phyloP scores from a whole-genome alignment of 2,888 invertebrate genomes.

The Myopa tessellatipennis region DNA sequence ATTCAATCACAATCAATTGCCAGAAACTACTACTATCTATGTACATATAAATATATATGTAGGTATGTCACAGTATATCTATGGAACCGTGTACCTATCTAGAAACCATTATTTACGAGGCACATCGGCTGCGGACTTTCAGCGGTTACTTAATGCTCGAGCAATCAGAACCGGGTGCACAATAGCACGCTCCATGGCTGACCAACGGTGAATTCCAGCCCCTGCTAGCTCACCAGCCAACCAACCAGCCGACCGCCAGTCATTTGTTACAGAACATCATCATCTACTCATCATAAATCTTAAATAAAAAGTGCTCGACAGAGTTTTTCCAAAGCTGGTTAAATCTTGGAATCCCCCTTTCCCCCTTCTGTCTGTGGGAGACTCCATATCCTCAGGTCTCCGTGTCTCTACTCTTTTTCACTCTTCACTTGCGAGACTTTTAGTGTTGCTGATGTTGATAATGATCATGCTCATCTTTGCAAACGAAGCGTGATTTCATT shows the following conservation, averaged over 20 bases:
- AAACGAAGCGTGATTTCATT: conserved; percentile 45
- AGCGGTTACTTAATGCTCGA: conserved; percentile 5
- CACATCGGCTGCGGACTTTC: neutral
- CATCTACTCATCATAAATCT: conserved; percentile 10
- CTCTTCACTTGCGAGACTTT: conserved; percentile 11
- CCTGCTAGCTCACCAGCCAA: neutral
- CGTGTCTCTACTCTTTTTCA: too few species aligned
- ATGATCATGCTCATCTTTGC: neutral
- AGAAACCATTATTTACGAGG: neutral
- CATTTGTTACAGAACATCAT: too few species aligned
- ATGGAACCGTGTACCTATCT: neutral
- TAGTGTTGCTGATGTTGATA: conserved; percentile 5
- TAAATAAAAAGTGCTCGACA: neutral
- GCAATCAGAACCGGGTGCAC: conserved; percentile 40
- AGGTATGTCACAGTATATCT: neutral
- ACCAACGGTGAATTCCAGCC: neutral
- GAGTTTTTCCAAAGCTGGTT: neutral
- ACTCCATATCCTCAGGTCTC: neutral
- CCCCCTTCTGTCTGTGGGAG: neutral
- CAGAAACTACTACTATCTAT: neutral
- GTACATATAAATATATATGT: neutral
- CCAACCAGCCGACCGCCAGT: neutral
- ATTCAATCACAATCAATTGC: too few species aligned
- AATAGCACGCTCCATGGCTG: conserved; percentile 34
- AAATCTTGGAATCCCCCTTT: neutral